Percentiles rank a stretch among this genome's conserved stretches.
These are phyloP conservation scores for Morpho achilles DNA, from an alignment of 2,888 invertebrate genomes.

Conservation along the genomic window DNA sequence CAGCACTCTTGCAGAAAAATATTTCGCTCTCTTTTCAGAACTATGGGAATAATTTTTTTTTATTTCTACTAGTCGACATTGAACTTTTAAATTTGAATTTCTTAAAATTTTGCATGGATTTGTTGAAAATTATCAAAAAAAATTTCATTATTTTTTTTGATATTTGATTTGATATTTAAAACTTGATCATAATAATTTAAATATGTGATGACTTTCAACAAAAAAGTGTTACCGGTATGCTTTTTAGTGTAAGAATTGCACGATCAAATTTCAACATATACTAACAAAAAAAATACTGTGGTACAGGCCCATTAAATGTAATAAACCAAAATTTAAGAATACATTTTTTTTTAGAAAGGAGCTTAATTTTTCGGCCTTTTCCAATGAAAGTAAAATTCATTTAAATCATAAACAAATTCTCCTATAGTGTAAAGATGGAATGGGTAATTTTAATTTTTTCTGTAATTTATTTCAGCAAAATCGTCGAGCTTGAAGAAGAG, in stretches of 20 bases:
- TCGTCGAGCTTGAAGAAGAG: slow-evolving; percentile 99
- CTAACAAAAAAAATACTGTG: slow-evolving; percentile 39
- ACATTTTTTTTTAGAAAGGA: too few relatives aligned
- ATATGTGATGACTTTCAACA: slow-evolving; percentile 4
- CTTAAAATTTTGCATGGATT: slow-evolving; percentile 13
- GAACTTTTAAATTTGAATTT: not conserved
- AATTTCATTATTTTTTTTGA: not conserved
- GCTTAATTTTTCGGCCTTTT: not conserved
- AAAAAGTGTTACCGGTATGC: slow-evolving; percentile 25
- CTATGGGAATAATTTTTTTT: not conserved
- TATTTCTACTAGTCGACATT: not conserved
- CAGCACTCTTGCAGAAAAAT: too few relatives aligned
- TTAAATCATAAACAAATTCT: not conserved
- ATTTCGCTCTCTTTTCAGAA: too few relatives aligned
- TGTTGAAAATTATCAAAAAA: slow-evolving; percentile 4
- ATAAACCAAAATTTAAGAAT: slow-evolving; percentile 3
- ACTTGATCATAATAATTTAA: not conserved
- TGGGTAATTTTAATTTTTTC: slow-evolving; percentile 56
- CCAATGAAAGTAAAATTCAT: not conserved
- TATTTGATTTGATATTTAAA: too few relatives aligned
- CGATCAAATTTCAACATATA: slow-evolving; percentile 34
- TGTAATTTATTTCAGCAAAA: slow-evolving; percentile 87
- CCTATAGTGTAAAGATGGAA: not conserved
- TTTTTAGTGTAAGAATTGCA: slow-evolving; percentile 29
- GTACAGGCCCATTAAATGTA: slow-evolving; percentile 39